Base-by-base conservation (phyloP, 2,888 invertebrate genomes). In the Drosophila villosipedis region DNA sequence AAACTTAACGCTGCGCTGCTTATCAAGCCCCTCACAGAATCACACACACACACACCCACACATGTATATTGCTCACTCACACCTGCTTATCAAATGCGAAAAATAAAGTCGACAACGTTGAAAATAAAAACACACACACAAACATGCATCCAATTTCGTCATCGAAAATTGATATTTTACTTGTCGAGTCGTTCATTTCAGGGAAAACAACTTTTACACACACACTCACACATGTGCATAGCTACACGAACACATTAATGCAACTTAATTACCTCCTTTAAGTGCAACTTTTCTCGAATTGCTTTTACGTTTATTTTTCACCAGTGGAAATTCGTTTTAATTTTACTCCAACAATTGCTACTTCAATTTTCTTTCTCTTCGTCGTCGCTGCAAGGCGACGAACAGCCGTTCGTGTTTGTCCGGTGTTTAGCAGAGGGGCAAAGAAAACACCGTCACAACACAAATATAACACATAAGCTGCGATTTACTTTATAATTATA, bases 131-230 rank as follows among this genome's bases (percentile, higher is more conserved):
- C 60, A 73, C 35, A 69, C 59, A 58, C 33, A 54, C 43, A 30
- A 6, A 65, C 67, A 66, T 55, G 68, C 39, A 65, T 70, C 62
- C 63, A 76, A 85, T 89, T 86, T 86, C 86, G 86, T 86, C 86
- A 86, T 86, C 89, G 68, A 76, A 77, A 74, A 74, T 78, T 69
- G 68, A 60, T 86, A 72, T 80, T 89, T 88, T 65, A 74, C 64
- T 74, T 76, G 77, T 57, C 68, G 54, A 73, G 60, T 73, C 52
- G 76, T 58, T 63, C 60, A 64, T 75, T 80, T 86, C 82, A 89
- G 82, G 86, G 86, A 89, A 86, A 86, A 83, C 86, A 76, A 86
- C 86, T 89, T 86, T 89, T 85, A 47, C 68, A 76, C 68, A 68
- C 68, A 76, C 65, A 71, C 66, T 60, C 41, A 53, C 53, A 68